A percentile compares a stretch with the other conserved stretches of the same genome.
Evolutionary conservation across 2,888 invertebrate genomes (phyloP).

Genomic region (Nowickia ferox): DNA sequence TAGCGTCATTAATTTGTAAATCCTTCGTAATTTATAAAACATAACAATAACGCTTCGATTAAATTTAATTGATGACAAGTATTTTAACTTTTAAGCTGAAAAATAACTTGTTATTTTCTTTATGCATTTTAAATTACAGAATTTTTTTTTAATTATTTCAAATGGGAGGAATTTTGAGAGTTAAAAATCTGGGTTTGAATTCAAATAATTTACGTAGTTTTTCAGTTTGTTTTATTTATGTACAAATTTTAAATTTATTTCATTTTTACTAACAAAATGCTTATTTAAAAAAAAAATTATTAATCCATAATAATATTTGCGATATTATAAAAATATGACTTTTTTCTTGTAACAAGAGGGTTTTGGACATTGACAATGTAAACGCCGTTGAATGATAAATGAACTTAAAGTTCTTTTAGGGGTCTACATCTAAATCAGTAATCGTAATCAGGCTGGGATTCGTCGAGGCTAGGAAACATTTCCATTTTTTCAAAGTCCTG

Average conservation of each 20-base stretch:
- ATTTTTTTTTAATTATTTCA: neutral
- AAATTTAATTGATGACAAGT: too few relatives aligned
- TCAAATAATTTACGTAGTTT: constrained; percentile 36
- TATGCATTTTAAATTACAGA: too few relatives aligned
- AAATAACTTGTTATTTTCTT: too few relatives aligned
- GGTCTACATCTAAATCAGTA: constrained; percentile 73
- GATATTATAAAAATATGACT: constrained; percentile 68
- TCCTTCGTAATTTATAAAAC: too few relatives aligned
- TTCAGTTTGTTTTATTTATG: constrained; percentile 38
- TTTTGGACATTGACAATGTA: constrained; percentile 37
- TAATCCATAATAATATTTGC: constrained; percentile 39
- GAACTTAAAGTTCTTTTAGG: constrained; percentile 57
- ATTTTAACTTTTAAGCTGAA: too few relatives aligned
- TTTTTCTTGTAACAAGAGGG: constrained; percentile 53
- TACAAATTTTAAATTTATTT: constrained; percentile 60
- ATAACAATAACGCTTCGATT: too few relatives aligned
- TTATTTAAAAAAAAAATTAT: constrained; percentile 42
- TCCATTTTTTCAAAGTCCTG: constrained; percentile 80
- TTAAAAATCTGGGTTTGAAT: constrained; percentile 18
- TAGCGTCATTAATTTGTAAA: neutral
- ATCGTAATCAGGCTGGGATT: constrained; percentile 77
- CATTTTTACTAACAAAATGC: constrained; percentile 47
- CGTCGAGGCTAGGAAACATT: constrained; percentile 78
- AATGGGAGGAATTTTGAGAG: constrained; percentile 8
- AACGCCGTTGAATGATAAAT: constrained; percentile 30